A percentile compares a stretch with the other conserved stretches of the same genome.
phyloP scores from a whole-genome alignment of 2,888 invertebrate species.

The Leucophenga montana region DNA sequence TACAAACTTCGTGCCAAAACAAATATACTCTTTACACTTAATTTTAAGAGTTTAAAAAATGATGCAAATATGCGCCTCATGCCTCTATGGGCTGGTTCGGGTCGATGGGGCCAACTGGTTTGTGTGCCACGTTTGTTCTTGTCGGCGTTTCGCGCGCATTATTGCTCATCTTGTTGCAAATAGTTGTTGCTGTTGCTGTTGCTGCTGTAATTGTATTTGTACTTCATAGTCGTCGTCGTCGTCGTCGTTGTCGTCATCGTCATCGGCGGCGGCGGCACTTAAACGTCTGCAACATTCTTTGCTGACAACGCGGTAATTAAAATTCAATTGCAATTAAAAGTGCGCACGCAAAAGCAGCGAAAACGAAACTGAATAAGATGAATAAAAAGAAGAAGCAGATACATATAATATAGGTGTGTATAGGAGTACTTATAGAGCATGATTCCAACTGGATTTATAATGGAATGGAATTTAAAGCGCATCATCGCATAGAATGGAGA shows the following conservation, averaged over 20 bases:
- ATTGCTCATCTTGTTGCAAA: too few species aligned
- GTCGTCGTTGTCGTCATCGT: constrained; percentile 25
- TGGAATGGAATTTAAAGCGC: neutral
- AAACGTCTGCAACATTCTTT: constrained; percentile 69
- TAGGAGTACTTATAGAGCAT: neutral
- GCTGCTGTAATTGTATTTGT: neutral
- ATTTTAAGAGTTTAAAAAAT: too few species aligned
- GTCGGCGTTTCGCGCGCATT: too few species aligned
- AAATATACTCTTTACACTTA: too few species aligned
- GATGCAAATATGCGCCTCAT: too few species aligned
- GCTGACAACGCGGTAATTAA: constrained; percentile 72
- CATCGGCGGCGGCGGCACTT: constrained; percentile 47
- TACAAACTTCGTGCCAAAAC: too few species aligned
- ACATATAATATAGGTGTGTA: constrained; percentile 24
- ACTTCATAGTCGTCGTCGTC: constrained; percentile 27
- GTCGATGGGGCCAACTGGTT: too few species aligned
- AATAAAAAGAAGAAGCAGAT: constrained; percentile 45
- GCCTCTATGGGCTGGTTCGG: too few species aligned
- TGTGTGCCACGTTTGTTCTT: too few species aligned
- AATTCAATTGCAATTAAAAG: constrained; percentile 71
- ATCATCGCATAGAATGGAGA: neutral
- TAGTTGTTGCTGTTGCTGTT: constrained; percentile 19
- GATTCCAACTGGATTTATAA: neutral
- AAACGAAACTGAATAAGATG: constrained; percentile 32
- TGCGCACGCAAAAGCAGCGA: constrained; percentile 64